Evolutionary conservation across 2,888 invertebrate genomes (phyloP).

Genomic region (Eilema sororculum): DNA sequence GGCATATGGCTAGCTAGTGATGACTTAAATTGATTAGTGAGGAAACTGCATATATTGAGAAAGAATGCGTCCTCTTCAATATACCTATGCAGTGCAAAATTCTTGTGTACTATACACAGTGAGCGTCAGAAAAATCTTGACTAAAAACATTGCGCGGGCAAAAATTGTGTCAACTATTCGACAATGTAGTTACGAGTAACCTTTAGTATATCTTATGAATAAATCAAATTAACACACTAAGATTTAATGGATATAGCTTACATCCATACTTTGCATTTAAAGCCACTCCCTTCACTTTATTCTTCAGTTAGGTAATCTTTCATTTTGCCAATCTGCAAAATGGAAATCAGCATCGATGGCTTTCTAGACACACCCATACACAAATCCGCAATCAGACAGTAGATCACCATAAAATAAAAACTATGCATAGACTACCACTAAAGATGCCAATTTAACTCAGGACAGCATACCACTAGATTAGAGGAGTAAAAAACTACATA

Average conservation of each 20-base stretch:
- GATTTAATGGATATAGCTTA: neutral
- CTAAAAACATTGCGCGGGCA: too few species aligned
- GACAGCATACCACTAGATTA: neutral
- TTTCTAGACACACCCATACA: conserved; percentile 6
- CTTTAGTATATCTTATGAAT: too few species aligned
- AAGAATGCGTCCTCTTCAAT: too few species aligned
- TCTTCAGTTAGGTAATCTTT: conserved; percentile 1
- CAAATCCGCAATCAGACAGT: neutral
- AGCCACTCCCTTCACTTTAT: neutral
- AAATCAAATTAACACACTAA: neutral
- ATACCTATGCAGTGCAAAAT: too few species aligned
- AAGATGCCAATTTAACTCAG: neutral
- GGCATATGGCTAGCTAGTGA: too few species aligned
- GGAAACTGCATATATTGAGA: too few species aligned
- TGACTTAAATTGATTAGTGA: too few species aligned
- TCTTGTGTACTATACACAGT: too few species aligned
- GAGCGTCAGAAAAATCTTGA: too few species aligned
- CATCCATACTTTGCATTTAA: neutral
- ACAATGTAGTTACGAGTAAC: too few species aligned
- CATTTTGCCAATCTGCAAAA: neutral
- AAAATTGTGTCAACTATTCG: too few species aligned
- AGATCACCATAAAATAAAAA: neutral
- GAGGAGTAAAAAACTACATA: neutral
- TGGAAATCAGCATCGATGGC: neutral
- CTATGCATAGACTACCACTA: neutral